Evolutionary conservation across 2,113 vertebrate species (phyloP), one percentile per base, ranked within the genome.

Genomic region (Zapornia atra): DNA sequence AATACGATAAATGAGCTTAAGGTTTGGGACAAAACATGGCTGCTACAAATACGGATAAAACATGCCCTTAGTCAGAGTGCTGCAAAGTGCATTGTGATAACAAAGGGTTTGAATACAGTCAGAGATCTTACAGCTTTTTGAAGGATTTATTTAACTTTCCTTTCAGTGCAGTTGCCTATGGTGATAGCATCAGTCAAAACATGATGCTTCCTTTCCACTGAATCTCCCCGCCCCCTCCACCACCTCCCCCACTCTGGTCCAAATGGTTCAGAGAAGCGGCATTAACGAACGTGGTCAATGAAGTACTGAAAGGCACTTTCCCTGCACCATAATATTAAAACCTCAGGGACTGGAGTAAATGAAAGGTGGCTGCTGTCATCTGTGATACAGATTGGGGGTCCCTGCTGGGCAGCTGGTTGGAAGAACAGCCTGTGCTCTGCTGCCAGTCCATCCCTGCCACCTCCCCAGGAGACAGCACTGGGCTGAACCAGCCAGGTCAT

Each of bases 141-240:
- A 60, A 77, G 46, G 46, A 50, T 92, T 82, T 82, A 28, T 92
- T 85, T 95, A 91, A 29, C 59, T 57, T 75, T 68, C 31, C 21
- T 70, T 64, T 88, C 36, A 89, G 64, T 40, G 59, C 34, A 81
- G 51, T 19, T 66, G 50, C 22, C 42, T 20, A 9, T 33, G 56
- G 54, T 63, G 51, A 65, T 69, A 73, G 9, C 42, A 78, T 72
- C 40, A 89, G 70, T 42, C 70, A 82, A 95, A 96, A 72, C n/a
- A 71, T 3, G n/a, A 54, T 75, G 54, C 38, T 92, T 60, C 34
- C 68, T 92, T 73, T 66, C 68, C 12, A 11, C 10, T 50, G 6
- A 1, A 11, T 31, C 15, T 72, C 38, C 17, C 33, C 17, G 8
- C 33, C 28, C 29, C 81, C 64, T 1, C 4, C 17, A 17, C 48